Base-by-base conservation (phyloP, 2,888 invertebrate genomes). In the Sinopyrophorus schimmeli region DNA sequence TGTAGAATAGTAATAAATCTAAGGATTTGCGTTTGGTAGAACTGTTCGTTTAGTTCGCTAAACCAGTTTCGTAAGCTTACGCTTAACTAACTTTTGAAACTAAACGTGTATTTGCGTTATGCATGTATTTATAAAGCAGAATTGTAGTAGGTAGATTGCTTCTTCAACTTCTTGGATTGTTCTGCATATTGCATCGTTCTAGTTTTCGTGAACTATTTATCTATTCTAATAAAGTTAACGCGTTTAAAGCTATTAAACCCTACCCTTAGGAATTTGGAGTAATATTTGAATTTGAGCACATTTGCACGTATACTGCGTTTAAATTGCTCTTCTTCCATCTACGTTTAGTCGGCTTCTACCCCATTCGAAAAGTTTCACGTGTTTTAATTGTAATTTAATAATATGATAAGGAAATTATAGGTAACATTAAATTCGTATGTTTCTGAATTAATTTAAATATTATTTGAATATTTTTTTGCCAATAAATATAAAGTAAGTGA, bases 11-110 rank as follows among this genome's bases (percentile, higher is more conserved):
- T n/a, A n/a, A 24, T 24, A 24, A 24, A 24, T 24, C 24, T 24
- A n/a, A 10, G 24, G 24, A 24, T 24, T 24, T 20, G 7, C 24
- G 24, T 24, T 24, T 24, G 10, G n/a, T n/a, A 24, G 24, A 24
- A 24, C 24, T 24, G 24, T 24, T 24, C 24, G 24, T 24, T 24
- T 24, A 24, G 24, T 3, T n/a, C 10, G 10, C 24, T 24, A 24
- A 24, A 10, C 24, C 24, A 10, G 24, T n/a, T 10, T 10, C 10
- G 24, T 24, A 24, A 24, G 24, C 24, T 24, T 10, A 3, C 7
- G 24, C 24, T 24, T 24, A 24, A 24, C 24, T 10, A 24, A 24
- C 24, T 24, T 24, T 24, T 3, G 3, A 24, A 24, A 24, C 24
- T 24, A 24, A 9, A 24, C 24, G 24, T 24, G 24, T 24, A 9